Percentiles rank a stretch among this genome's conserved stretches.
phyloP scores from a whole-genome alignment of 2,888 invertebrate genomes.

The Orchesella flavescens region DNA sequence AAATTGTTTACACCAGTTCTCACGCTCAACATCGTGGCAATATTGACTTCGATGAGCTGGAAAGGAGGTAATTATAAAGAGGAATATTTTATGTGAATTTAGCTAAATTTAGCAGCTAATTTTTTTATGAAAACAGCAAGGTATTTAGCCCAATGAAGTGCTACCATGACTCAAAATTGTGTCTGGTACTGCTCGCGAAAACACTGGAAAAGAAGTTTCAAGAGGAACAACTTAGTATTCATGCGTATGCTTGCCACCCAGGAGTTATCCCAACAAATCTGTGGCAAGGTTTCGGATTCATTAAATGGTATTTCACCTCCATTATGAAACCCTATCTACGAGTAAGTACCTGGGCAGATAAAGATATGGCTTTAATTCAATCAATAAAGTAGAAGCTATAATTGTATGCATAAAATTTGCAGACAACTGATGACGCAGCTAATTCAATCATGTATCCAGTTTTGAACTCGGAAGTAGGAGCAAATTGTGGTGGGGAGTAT shows the following conservation, averaged over 20 bases:
- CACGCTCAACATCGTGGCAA: conserved; percentile 84
- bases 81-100: not conserved
- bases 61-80: conserved; percentile 73
- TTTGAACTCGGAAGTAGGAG: conserved; percentile 82
- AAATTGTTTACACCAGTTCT: conserved; percentile 90
- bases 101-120: not conserved
- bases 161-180: conserved; percentile 89
- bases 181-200: conserved; percentile 81
- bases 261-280: conserved; percentile 89
- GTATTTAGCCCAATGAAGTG: conserved; percentile 74
- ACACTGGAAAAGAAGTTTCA: conserved; percentile 79
- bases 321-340: too few relatives aligned
- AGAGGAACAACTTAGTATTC: conserved; percentile 78
- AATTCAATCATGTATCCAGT: conserved; percentile 84
- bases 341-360: too few relatives aligned
- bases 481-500: conserved; percentile 83
- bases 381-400: too few relatives aligned
- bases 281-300: conserved; percentile 75
- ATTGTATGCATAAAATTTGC: too few relatives aligned
- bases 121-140: conserved; percentile 34
- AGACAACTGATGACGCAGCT: conserved; percentile 87
- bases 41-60: conserved; percentile 85
- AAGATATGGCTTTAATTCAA: too few relatives aligned
- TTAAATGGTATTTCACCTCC: too few relatives aligned
- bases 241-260: conserved; percentile 86